Evolutionary conservation across 1,140 invertebrate genomes (phyloP).

Genomic region (Lethrus apterus): DNA sequence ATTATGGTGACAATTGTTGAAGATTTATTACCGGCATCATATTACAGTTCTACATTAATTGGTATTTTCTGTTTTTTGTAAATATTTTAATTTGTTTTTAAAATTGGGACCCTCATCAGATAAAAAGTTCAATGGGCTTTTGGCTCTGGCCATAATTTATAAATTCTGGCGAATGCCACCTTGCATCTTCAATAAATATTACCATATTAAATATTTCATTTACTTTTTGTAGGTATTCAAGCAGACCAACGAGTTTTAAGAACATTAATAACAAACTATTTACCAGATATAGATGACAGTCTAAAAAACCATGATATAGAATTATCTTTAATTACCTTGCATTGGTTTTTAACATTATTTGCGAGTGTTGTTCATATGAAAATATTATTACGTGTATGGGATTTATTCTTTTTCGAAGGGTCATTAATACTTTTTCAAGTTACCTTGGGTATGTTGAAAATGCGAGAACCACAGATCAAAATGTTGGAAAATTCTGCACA

Average conservation of each 20-base stretch:
- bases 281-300: conserved; percentile 83
- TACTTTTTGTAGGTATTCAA: conserved; percentile 61
- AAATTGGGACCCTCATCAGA: too few relatives aligned
- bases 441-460: conserved; percentile 89
- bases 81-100: conserved; percentile 4
- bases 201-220: too few relatives aligned
- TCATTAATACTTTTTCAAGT: conserved; percentile 95
- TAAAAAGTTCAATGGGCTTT: too few relatives aligned
- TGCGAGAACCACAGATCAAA: conserved; percentile 78
- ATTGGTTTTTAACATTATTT: conserved; percentile 98
- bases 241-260: conserved; percentile 92
- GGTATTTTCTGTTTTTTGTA: conserved; percentile 46
- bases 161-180: too few relatives aligned
- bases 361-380: conserved; percentile 97
- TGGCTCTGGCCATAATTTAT: too few relatives aligned
- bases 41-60: conserved; percentile 91
- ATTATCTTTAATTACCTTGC: conserved; percentile 89
- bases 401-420: conserved; percentile 93
- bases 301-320: conserved; percentile 93
- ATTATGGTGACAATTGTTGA: conserved; percentile 97
- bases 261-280: conserved; percentile 80
- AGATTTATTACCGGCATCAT: conserved; percentile 93
- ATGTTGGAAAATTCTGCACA: conserved; percentile 87
- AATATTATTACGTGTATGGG: conserved; percentile 92
- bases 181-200: too few relatives aligned